These are phyloP conservation scores for Dryomyza anilis DNA, from an alignment of 2,888 invertebrate genomes.

Conservation along the genomic window DNA sequence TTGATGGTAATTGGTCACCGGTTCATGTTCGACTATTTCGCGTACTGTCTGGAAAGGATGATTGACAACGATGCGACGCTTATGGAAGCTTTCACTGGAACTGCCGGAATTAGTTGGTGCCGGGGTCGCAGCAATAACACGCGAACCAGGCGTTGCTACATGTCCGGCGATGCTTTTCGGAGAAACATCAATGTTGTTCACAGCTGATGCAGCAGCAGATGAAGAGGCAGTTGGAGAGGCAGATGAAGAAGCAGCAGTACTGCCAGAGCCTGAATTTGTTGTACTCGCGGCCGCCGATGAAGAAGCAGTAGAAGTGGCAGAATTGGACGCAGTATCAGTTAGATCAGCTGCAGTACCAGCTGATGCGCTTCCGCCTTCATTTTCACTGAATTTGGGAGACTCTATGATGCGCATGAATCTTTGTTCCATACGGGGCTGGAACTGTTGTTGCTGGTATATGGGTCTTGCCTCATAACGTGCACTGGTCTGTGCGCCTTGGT, in stretches of 20 bases:
- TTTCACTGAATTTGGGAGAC: slow-evolving; percentile 39
- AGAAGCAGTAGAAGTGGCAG: too few species aligned
- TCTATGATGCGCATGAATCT: slow-evolving; percentile 64
- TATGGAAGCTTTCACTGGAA: slow-evolving; percentile 66
- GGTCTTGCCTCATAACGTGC: slow-evolving; percentile 31
- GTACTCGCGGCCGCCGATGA: too few species aligned
- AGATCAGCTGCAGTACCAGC: slow-evolving; percentile 41
- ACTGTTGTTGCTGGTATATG: slow-evolving; percentile 43
- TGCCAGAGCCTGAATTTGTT: too few species aligned
- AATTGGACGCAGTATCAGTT: background rate
- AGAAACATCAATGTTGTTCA: slow-evolving; percentile 53
- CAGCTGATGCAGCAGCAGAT: background rate
- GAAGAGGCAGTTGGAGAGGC: slow-evolving; percentile 3
- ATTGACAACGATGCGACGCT: slow-evolving; percentile 67
- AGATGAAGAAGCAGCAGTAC: background rate
- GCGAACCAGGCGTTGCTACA: slow-evolving; percentile 59
- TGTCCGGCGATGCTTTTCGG: slow-evolving; percentile 59
- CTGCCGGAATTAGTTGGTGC: slow-evolving; percentile 63
- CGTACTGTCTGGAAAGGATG: slow-evolving; percentile 68
- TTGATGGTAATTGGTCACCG: slow-evolving; percentile 66
- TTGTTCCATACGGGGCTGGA: slow-evolving; percentile 50
- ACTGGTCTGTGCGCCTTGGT: slow-evolving; percentile 18
- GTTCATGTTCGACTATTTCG: slow-evolving; percentile 67
- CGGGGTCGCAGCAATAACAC: slow-evolving; percentile 66
- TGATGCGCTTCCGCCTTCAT: slow-evolving; percentile 57